Percentiles rank a stretch among this genome's conserved stretches.
These are phyloP conservation scores for Stenchaetothrips biformis DNA, from an alignment of 2,888 invertebrate genomes.

Conservation along the genomic window DNA sequence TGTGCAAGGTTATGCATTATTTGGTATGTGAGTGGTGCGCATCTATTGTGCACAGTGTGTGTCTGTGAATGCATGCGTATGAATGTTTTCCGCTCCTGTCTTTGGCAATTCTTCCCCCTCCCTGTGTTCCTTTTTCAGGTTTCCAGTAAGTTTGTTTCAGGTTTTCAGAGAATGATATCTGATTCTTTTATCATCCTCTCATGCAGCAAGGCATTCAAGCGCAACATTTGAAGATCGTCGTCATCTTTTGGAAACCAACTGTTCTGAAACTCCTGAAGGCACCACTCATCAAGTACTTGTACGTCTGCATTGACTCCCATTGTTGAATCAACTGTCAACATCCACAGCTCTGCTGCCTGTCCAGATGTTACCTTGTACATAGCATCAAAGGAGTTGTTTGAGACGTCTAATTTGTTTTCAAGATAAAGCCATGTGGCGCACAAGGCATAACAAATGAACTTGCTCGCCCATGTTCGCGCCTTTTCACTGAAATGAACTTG, in stretches of 20 bases:
- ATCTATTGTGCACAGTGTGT: background rate
- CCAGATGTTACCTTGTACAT: background rate
- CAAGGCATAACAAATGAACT: background rate
- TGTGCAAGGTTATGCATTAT: no score
- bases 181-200: constrained; percentile 17
- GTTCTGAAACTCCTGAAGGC: background rate
- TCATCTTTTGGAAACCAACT: background rate
- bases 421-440: background rate
- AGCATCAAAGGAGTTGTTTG: background rate
- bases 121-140: constrained; percentile 1
- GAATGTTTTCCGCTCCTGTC: background rate
- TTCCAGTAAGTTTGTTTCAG: constrained; percentile 21
- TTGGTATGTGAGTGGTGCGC: no score
- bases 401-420: background rate
- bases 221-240: constrained; percentile 5
- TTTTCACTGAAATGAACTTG: background rate
- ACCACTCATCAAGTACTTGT: background rate
- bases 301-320: constrained; percentile 6
- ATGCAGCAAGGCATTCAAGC: constrained; percentile 23
- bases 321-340: background rate
- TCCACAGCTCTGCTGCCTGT: background rate
- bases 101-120: background rate
- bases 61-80: background rate
- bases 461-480: no score
- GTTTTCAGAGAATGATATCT: constrained; percentile 20